Conservation (phyloP, 2,888 invertebrate species). For the Agonopterix subpropinquella region DNA sequence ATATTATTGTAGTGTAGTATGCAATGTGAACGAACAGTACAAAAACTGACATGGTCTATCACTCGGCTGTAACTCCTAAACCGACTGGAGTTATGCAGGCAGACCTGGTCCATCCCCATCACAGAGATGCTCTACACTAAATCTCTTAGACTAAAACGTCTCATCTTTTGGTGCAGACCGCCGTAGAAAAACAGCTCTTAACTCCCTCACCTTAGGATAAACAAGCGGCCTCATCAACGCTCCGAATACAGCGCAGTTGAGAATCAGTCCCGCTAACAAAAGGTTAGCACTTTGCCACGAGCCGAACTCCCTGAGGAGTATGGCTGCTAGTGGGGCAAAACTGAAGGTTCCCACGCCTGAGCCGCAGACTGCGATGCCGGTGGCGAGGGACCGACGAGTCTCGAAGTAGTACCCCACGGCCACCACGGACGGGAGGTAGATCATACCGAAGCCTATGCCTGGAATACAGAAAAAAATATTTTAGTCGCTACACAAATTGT, state of each 20-base stretch:
- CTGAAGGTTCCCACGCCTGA: constrained; percentile 95
- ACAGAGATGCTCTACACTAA: too few species aligned
- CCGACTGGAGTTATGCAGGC: too few species aligned
- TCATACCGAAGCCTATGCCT: constrained; percentile 95
- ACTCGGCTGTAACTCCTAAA: too few species aligned
- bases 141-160: too few species aligned
- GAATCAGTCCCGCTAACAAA: constrained; percentile 93
- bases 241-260: constrained; percentile 94
- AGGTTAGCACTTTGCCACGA: constrained; percentile 94
- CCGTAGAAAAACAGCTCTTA: constrained; percentile 3
- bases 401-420: constrained; percentile 99
- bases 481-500: neutral
- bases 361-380: constrained; percentile 96
- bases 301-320: constrained; percentile 84
- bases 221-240: constrained; percentile 87
- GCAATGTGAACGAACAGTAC: too few species aligned
- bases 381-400: constrained; percentile 94
- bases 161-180: neutral
- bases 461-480: constrained; percentile 21
- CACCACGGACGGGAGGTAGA: constrained; percentile 97
- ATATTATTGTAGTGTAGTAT: too few species aligned
- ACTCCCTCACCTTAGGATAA: constrained; percentile 77
- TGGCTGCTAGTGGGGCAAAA: constrained; percentile 92
- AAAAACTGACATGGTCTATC: too few species aligned
- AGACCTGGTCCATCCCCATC: too few species aligned